phyloP scores from a whole-genome alignment of 2,797 vertebrate genomes.

The Anabas testudineus region DNA sequence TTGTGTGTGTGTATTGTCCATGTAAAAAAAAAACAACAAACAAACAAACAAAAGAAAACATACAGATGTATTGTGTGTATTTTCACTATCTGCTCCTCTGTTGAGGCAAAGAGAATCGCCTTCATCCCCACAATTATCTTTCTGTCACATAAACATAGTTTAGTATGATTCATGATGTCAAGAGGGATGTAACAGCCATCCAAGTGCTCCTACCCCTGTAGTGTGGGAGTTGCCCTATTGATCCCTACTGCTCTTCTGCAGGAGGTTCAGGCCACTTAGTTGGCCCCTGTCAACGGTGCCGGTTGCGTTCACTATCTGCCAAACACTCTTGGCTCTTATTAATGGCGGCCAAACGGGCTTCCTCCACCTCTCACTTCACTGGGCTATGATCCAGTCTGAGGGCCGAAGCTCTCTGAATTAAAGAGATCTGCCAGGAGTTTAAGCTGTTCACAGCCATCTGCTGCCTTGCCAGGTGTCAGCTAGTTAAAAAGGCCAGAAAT shows the following conservation, averaged over 20 bases:
- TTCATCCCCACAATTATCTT: slow-evolving; percentile 30
- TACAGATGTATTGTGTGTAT: slow-evolving; percentile 54
- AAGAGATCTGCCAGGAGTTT: slow-evolving; percentile 62
- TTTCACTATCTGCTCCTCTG: slow-evolving; percentile 49
- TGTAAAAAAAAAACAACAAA: too few relatives aligned
- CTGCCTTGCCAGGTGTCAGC: slow-evolving; percentile 62
- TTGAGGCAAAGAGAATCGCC: slow-evolving; percentile 49
- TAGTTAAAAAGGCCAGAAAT: slow-evolving; percentile 48
- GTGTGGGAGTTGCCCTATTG: slow-evolving; percentile 56
- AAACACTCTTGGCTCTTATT: slow-evolving; percentile 50
- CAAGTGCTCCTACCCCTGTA: slow-evolving; percentile 52
- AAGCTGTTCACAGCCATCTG: slow-evolving; percentile 71
- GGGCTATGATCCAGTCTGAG: slow-evolving; percentile 64
- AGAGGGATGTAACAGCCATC: slow-evolving; percentile 79
- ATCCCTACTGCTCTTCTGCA: slow-evolving; percentile 53
- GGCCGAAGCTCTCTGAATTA: slow-evolving; percentile 52
- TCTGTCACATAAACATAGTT: slow-evolving; percentile 40
- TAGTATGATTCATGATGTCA: slow-evolving; percentile 73
- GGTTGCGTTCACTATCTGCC: slow-evolving; percentile 54
- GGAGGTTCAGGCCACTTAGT: slow-evolving; percentile 57
- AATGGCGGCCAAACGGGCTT: slow-evolving; percentile 59
- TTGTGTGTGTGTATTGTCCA: slow-evolving; percentile 49
- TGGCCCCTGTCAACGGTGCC: slow-evolving; percentile 36
- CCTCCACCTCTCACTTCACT: slow-evolving; percentile 44
- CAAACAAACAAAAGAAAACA: slow-evolving; percentile 38